phyloP scores from a whole-genome alignment of 2,888 invertebrate genomes.

The Globia sparganii region DNA sequence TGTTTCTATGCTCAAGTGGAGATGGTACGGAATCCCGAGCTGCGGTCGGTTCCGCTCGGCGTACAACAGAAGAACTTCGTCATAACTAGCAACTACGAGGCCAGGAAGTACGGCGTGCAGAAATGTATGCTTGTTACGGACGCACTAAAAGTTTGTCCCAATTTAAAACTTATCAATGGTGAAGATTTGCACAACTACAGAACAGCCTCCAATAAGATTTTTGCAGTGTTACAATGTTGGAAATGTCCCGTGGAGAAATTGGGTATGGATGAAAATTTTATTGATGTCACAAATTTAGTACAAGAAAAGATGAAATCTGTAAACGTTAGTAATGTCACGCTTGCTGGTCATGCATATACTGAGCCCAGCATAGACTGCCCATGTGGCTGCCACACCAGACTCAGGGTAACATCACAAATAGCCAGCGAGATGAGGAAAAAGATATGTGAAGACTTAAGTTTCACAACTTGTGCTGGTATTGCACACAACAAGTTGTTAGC shows the following conservation, averaged over 20 bases:
- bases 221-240: slow-evolving; percentile 93
- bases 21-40: slow-evolving; percentile 93
- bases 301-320: slow-evolving; percentile 87
- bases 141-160: slow-evolving; percentile 93
- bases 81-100: slow-evolving; percentile 96
- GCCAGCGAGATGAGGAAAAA: slow-evolving; percentile 94
- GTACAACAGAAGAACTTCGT: slow-evolving; percentile 96
- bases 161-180: slow-evolving; percentile 94
- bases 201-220: slow-evolving; percentile 94
- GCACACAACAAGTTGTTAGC: slow-evolving; percentile 96
- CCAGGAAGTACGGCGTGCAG: slow-evolving; percentile 93
- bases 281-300: slow-evolving; percentile 94
- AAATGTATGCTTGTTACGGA: slow-evolving; percentile 95
- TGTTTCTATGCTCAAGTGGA: slow-evolving; percentile 97
- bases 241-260: slow-evolving; percentile 94
- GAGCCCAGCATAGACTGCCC: slow-evolving; percentile 91
- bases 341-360: slow-evolving; percentile 91
- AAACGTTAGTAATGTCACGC: slow-evolving; percentile 77
- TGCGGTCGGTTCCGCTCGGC: slow-evolving; percentile 93
- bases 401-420: slow-evolving; percentile 93
- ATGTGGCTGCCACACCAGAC: slow-evolving; percentile 93
- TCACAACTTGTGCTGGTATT: slow-evolving; percentile 95
- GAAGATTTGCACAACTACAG: slow-evolving; percentile 96
- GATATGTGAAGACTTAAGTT: slow-evolving; percentile 92
- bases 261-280: slow-evolving; percentile 96